Evolutionary conservation across 1,140 invertebrate species (phyloP), one percentile per base, ranked within the genome.

Genomic region (Amphibalanus amphitrite): DNA sequence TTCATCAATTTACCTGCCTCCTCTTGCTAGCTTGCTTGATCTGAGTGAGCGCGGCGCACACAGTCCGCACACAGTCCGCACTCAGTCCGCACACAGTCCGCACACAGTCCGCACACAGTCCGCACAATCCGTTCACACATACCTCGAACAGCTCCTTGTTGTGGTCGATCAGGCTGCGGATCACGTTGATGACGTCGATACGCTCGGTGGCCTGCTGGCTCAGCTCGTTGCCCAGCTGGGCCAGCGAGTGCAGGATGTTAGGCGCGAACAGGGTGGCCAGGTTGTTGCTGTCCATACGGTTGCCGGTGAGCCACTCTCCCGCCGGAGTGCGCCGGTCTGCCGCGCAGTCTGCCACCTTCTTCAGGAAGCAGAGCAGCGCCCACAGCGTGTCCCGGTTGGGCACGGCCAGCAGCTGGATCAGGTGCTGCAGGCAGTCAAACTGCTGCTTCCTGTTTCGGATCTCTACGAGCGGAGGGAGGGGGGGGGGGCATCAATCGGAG

Each of bases 201-300:
- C 90, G 82, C 78, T 94, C 90, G 75, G 90, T 89, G 0, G 89
- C 84, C 75, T 89, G 83, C 74, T 90, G 88, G 15, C 85, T 83
- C 71, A 80, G 76, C 69, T 80, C 79, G 17, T 79, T 77, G 64
- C 83, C 83, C 29, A 84, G 84, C 76, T 86, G 88, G 26, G 65
- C 65, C 72, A 88, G 84, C 72, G 84, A 87, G 76, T 94, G 91
- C 67, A 96, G 84, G 76, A 97, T 91, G 79, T 95, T 96, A 0
- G 93, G 93, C 1, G 93, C 93, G 80, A 97, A 93, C 29, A 96
- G 85, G 6, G 92, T 96, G 0, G 93, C 93, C 73, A 97, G 81
- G 80, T 95, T 96, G 65, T 86, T 89, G 20, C 89, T 87, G 79
- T 95, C 91, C 93, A 97, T 97, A 83, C 92, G 95, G 82, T 95